Percentiles rank a stretch among this genome's conserved stretches.
Conservation (phyloP, 2,113 vertebrate species). For the Perccottus glenii region DNA sequence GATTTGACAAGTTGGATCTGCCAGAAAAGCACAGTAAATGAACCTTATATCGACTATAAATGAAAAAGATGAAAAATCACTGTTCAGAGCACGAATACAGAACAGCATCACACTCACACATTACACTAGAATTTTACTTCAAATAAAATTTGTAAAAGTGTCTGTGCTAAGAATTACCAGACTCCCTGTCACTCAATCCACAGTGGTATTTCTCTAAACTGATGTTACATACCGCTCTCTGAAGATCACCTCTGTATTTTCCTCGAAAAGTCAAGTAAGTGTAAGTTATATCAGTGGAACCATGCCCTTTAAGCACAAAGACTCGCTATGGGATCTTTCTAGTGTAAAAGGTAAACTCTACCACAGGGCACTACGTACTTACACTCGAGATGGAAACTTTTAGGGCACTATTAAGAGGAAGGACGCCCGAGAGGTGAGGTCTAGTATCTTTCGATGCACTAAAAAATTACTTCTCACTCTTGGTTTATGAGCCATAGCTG, state of each 20-base stretch:
- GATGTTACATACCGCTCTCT: slow-evolving; percentile 54
- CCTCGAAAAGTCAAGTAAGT: not conserved
- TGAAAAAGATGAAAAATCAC: no score
- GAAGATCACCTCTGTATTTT: slow-evolving; percentile 32
- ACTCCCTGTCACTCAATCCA: slow-evolving; percentile 65
- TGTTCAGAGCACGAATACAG: slow-evolving; percentile 44
- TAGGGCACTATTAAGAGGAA: slow-evolving; percentile 32
- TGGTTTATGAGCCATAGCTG: slow-evolving; percentile 50
- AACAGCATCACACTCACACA: slow-evolving; percentile 56
- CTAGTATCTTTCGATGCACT: slow-evolving; percentile 29
- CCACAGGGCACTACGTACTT: slow-evolving; percentile 14
- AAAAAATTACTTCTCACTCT: slow-evolving; percentile 41
- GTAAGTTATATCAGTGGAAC: not conserved
- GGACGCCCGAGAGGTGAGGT: slow-evolving; percentile 39
- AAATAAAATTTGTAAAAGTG: slow-evolving; percentile 76
- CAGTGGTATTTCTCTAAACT: slow-evolving; percentile 58
- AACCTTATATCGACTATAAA: no score
- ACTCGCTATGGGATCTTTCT: not conserved
- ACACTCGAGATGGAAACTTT: slow-evolving; percentile 20
- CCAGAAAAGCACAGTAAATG: no score
- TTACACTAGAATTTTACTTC: slow-evolving; percentile 68
- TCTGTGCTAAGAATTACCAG: slow-evolving; percentile 73
- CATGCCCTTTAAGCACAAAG: slow-evolving; percentile 3
- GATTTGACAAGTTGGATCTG: no score
- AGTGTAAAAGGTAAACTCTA: slow-evolving; percentile 16